These are phyloP conservation scores for Aethina tumida DNA, from an alignment of 1,140 invertebrate genomes.

Conservation along the genomic window DNA sequence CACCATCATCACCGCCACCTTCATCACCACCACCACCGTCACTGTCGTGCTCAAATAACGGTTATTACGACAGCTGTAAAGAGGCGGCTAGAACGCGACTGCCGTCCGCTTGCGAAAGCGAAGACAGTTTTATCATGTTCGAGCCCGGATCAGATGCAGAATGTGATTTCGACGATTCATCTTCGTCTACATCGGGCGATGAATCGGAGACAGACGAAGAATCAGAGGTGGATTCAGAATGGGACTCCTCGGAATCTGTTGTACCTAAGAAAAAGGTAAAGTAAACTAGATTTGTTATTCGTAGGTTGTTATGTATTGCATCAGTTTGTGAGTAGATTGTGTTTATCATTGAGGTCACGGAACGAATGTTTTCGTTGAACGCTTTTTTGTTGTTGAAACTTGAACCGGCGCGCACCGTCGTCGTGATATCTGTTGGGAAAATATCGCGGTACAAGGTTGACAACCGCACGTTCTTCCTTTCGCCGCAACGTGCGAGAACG, in stretches of 20 bases:
- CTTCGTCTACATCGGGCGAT: conserved; percentile 7
- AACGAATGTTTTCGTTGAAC: background rate
- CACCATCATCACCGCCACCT: no score
- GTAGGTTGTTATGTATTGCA: background rate
- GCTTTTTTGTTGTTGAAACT: background rate
- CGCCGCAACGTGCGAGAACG: no score
- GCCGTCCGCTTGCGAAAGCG: conserved; percentile 20
- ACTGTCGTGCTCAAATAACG: no score
- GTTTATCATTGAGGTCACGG: background rate
- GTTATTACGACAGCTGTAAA: no score
- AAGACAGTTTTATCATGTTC: conserved; percentile 29
- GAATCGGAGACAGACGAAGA: conserved; percentile 5
- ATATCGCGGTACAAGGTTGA: no score
- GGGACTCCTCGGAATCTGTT: conserved; percentile 3
- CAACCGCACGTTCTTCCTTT: no score
- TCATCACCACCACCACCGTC: no score
- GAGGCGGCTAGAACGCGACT: no score
- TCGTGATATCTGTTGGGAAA: no score
- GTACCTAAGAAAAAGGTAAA: conserved; percentile 8
- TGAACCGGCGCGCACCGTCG: background rate
- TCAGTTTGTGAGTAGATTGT: background rate
- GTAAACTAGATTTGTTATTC: background rate
- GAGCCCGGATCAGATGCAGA: conserved; percentile 11
- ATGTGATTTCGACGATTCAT: conserved; percentile 1
- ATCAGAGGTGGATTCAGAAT: conserved; percentile 12